Evolutionary conservation across 2,113 vertebrate species (phyloP), one percentile per base, ranked within the genome.

Genomic region (Nesoenas mayeri): DNA sequence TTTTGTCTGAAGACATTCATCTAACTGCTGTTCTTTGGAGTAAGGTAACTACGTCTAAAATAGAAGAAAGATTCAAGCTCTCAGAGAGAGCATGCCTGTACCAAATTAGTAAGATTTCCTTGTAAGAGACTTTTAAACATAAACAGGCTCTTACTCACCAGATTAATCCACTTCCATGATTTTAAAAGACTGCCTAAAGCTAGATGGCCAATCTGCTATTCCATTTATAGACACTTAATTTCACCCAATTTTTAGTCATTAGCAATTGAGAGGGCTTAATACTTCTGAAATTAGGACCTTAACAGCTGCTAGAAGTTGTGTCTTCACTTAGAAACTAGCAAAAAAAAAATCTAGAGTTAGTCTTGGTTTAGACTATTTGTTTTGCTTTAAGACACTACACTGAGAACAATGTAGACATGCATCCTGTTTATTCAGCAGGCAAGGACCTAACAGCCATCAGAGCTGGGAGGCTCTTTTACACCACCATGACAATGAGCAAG

Each of bases 401-500:
- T 91, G 83, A 78, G 69, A 95, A 96, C 92, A 96, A 92, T 65
- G 88, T 29, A 79, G 83, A 87, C 58, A 32, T 12, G 73, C 80
- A 96, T 93, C 96, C 95, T 96, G 88, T 96, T 95, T 96, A 93
- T 93, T 91, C 88, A 87, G 61, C 6, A 6, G 50, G 58, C 79
- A 94, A 92, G 58, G 86, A 91, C 20, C 0, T 3, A 90, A 44
- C 36, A 95, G 77, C 60, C 77, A 28, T 8, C 85, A 80, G 57
- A 84, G 71, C 73, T 64, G 47, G 47, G 91, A 90, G 75, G 75
- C 70, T 90, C 51, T 74, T 88, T 72, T 60, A 93, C 65, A 93
- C 69, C 51, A 92, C 56, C 14, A 31, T 16, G 67, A 58, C 79
- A 86, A 12, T 22, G 2, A 86, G 31, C 69, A 81, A 84, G 61